These are phyloP conservation scores for Platycnemis pennipes DNA, from an alignment of 2,888 invertebrate genomes.

Conservation along the genomic window DNA sequence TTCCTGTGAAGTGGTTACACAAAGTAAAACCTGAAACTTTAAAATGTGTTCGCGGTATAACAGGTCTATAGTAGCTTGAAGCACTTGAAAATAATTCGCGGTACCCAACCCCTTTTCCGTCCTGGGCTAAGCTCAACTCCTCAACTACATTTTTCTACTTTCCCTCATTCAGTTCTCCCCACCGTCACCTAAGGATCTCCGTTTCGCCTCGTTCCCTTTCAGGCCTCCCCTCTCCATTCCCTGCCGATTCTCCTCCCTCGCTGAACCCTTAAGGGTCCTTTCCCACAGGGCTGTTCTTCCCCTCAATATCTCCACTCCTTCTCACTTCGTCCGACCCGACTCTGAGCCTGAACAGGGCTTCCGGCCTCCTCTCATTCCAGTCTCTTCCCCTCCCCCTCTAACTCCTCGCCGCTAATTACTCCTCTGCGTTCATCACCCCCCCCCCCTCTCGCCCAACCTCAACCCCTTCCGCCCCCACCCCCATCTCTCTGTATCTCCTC, in stretches of 20 bases:
- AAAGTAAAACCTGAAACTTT: too few relatives aligned
- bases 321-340: not conserved
- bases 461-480: too few relatives aligned
- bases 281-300: slow-evolving; percentile 28
- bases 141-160: too few relatives aligned
- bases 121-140: too few relatives aligned
- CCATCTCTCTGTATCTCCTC: too few relatives aligned
- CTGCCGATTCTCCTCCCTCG: not conserved
- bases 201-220: not conserved
- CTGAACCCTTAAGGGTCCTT: not conserved
- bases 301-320: not conserved
- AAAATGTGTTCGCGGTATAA: too few relatives aligned
- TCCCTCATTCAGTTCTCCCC: not conserved
- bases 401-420: not conserved
- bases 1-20: too few relatives aligned
- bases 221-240: not conserved
- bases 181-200: slow-evolving; percentile 4
- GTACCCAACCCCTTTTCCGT: too few relatives aligned
- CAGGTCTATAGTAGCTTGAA: too few relatives aligned
- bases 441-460: too few relatives aligned
- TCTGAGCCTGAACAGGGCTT: not conserved
- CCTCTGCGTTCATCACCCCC: too few relatives aligned
- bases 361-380: not conserved
- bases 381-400: not conserved
- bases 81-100: too few relatives aligned